Base-by-base conservation (phyloP, 1,140 invertebrate genomes). In the Drosophila chauvacae region DNA sequence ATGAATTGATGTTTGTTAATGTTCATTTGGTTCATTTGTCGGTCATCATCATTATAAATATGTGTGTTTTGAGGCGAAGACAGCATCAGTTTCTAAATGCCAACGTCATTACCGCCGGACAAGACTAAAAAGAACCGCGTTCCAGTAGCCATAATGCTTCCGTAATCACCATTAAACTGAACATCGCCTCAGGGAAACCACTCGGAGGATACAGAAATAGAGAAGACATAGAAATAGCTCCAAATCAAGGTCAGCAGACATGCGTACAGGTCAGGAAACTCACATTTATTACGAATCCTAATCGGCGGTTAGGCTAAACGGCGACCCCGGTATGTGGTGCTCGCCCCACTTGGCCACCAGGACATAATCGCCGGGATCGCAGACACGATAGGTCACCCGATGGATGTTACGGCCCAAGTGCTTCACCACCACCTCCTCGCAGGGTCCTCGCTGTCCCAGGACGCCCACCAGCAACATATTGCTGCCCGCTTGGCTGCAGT, bases 271-370 rank as follows among this genome's bases (percentile, higher is more conserved):
- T 11, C 11, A 37, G 30, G 13, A 55, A 55, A 18, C 26, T 69
- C 30, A 37, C 35, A 50, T 33, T 41, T 63, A 51, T 35, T 33
- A 23, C 5, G 0, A 47, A n/a, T 35, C 16, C 33, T 85, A 84
- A 20, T 78, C 69, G 10, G 90, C 95, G 79, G 95, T 96, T 96
- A 95, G 93, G 95, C 95, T 68, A 93, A 97, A 98, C 3, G 97
- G 97, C 74, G 96, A 97, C 70, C 97, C 97, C 35, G 97, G 96
- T 91, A 98, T 97, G 92, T 98, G 96, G 47, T 98, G 95, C 63
- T 98, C 97, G 39, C 97, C 97, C 96, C 97, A 98, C 93, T 97
- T 98, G 30, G 97, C 95, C 53, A 97, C 95, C 20, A 98, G 93
- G 72, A 97, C 95, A 92, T 98, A 97, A 78, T 97, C 96, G 18